Percentiles rank a stretch among this genome's conserved stretches.
Conservation (phyloP, 2,797 vertebrate species). For the Tragopan temminckii region DNA sequence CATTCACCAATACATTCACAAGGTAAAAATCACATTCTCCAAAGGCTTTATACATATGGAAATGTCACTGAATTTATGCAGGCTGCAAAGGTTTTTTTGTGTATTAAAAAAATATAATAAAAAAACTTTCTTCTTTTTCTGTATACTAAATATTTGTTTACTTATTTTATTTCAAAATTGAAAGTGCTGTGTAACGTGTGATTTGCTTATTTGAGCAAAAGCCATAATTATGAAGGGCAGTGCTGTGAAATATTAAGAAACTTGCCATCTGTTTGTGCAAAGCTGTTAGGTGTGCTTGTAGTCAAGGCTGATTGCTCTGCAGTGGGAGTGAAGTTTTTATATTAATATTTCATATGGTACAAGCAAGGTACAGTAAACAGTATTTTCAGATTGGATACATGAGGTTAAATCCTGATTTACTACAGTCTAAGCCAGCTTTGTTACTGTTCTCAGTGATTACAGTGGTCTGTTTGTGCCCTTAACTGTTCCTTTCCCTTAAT, state of each 20-base stretch:
- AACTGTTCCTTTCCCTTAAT: not conserved
- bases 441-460: not conserved
- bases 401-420: not conserved
- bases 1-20: not conserved
- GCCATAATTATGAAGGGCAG: constrained; percentile 29
- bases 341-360: constrained; percentile 11
- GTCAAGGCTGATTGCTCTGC: constrained; percentile 35
- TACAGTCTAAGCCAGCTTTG: not conserved
- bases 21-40: not conserved
- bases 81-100: not conserved
- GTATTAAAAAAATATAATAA: not conserved
- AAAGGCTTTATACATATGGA: not conserved
- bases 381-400: not conserved
- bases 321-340: constrained; percentile 7
- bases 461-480: not conserved
- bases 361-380: constrained; percentile 9
- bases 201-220: constrained; percentile 48
- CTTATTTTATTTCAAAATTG: not conserved
- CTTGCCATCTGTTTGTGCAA: constrained; percentile 48
- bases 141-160: not conserved
- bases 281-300: constrained; percentile 41
- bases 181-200: not conserved
- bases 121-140: not conserved
- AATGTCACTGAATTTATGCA: not conserved
- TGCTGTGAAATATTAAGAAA: constrained; percentile 46